These are phyloP conservation scores for Octodon degus DNA, from an alignment of 2,113 vertebrate species.

Conservation along the genomic window DNA sequence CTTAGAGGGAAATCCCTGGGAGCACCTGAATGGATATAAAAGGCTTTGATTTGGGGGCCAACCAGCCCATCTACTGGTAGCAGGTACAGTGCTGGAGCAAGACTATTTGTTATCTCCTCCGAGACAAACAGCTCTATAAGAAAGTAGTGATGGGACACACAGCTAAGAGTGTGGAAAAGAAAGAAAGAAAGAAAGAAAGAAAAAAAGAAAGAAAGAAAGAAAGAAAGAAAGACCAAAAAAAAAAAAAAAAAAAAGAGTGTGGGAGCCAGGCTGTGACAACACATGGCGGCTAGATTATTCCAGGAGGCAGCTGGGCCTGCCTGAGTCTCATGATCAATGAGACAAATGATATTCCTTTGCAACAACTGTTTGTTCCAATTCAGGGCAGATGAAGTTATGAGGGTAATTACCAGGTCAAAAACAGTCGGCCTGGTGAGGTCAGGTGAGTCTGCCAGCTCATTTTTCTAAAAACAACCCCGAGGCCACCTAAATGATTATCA, in stretches of 20 bases:
- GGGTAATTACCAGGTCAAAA: not conserved
- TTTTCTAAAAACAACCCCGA: not conserved
- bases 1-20: not conserved
- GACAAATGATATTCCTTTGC: not conserved
- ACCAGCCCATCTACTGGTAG: not conserved
- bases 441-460: not conserved
- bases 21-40: fast-evolving
- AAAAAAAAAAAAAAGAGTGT: fast-evolving
- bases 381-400: not conserved
- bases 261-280: not conserved
- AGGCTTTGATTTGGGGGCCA: not conserved
- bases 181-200: too few relatives aligned
- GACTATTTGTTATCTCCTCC: not conserved
- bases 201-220: too few relatives aligned
- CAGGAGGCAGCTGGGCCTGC: not conserved
- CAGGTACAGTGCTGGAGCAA: not conserved
- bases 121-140: not conserved
- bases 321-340: not conserved
- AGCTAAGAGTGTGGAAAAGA: not conserved
- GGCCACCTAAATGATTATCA: not conserved
- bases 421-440: not conserved
- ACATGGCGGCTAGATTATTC: not conserved
- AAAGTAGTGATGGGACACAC: not conserved
- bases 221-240: too few relatives aligned
- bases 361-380: not conserved